Percentiles rank a stretch among this genome's conserved stretches.
phyloP scores from a whole-genome alignment of 2,888 invertebrate species.

The Ormyrus nitidulus region DNA sequence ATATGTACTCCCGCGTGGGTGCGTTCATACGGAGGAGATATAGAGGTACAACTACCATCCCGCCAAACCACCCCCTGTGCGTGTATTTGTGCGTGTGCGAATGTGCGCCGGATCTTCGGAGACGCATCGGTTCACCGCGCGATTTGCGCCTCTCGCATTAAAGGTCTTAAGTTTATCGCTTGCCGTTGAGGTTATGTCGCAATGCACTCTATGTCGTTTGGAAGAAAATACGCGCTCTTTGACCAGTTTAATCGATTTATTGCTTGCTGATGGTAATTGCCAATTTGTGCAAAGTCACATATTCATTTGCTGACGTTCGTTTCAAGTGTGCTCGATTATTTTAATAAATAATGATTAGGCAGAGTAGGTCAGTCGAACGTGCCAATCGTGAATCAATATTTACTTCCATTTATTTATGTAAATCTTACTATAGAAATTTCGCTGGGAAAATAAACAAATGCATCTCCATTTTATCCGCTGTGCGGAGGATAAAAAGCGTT shows the following conservation, averaged over 20 bases:
- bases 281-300: too few relatives aligned
- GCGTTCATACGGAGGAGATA: too few relatives aligned
- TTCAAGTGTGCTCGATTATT: too few relatives aligned
- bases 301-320: too few relatives aligned
- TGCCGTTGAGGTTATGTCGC: slow-evolving; percentile 51
- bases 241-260: slow-evolving; percentile 13
- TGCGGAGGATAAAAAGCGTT: too few relatives aligned
- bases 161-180: slow-evolving; percentile 47
- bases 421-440: neutral
- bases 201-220: slow-evolving; percentile 26
- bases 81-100: neutral
- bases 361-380: too few relatives aligned
- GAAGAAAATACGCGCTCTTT: slow-evolving; percentile 13
- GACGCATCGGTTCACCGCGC: slow-evolving; percentile 4
- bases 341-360: too few relatives aligned
- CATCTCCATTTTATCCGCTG: too few relatives aligned
- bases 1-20: too few relatives aligned
- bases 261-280: neutral
- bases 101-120: neutral
- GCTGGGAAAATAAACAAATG: neutral
- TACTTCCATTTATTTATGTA: too few relatives aligned
- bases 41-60: too few relatives aligned
- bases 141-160: slow-evolving; percentile 26
- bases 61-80: neutral
- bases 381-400: too few relatives aligned